These are phyloP conservation scores for Iphiclides podalirius DNA, from an alignment of 2,888 invertebrate species.

Conservation along the genomic window DNA sequence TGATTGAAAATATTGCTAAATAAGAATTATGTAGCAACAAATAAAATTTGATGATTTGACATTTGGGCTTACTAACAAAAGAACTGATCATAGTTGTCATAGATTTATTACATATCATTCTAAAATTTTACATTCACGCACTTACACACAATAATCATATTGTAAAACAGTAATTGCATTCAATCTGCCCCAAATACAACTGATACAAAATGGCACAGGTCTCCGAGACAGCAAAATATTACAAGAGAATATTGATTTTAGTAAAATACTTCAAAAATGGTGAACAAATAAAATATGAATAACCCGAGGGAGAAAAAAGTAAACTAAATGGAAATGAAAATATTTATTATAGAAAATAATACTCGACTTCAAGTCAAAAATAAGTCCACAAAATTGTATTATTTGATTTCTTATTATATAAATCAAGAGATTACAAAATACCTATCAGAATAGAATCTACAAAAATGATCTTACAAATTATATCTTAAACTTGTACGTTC, in stretches of 20 bases:
- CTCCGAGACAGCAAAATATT: conserved; percentile 22
- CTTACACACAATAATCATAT: conserved; percentile 69
- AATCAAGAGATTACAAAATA: conserved; percentile 77
- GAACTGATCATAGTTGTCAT: conserved; percentile 25
- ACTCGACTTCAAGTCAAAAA: conserved; percentile 65
- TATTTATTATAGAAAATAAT: conserved; percentile 76
- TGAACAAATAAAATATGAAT: conserved; percentile 8
- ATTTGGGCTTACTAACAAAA: conserved; percentile 16
- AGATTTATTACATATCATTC: conserved; percentile 52
- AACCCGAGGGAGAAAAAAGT: conserved; percentile 43
- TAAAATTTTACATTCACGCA: conserved; percentile 78
- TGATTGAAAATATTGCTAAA: too few species aligned
- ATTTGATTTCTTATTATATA: conserved; percentile 54
- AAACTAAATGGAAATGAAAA: conserved; percentile 56
- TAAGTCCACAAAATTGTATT: conserved; percentile 65
- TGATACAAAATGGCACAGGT: conserved; percentile 52
- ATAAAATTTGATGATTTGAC: too few species aligned
- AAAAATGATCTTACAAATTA: conserved; percentile 73
- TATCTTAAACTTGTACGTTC: conserved; percentile 74
- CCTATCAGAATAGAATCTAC: conserved; percentile 71
- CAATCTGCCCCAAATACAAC: conserved; percentile 38
- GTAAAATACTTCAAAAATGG: neutral
- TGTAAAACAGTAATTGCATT: conserved; percentile 45
- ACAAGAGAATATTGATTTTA: conserved; percentile 2
- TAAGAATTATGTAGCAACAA: too few species aligned